Percentiles rank a stretch among this genome's conserved stretches.
Conservation (phyloP, 1,140 invertebrate genomes). For the Drosophila athabasca region DNA sequence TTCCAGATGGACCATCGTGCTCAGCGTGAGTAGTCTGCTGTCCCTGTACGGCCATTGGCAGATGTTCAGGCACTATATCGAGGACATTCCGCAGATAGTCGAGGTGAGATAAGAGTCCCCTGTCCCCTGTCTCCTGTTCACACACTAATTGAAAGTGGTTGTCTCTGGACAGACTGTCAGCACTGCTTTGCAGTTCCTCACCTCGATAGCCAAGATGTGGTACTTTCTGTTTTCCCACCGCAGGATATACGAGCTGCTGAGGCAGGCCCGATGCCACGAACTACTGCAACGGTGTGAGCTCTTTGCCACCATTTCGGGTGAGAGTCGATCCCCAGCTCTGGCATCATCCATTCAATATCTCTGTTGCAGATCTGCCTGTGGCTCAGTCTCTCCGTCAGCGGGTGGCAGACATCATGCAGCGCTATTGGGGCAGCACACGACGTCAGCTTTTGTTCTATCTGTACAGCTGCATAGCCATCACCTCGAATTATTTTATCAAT, state of each 20-base stretch:
- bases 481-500: slow-evolving; percentile 60
- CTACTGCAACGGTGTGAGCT: slow-evolving; percentile 62
- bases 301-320: slow-evolving; percentile 56
- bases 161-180: slow-evolving; percentile 49
- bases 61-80: slow-evolving; percentile 47
- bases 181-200: slow-evolving; percentile 61
- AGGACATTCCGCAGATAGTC: slow-evolving; percentile 56
- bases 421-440: slow-evolving; percentile 58
- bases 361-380: slow-evolving; percentile 46
- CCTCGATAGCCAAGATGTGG: slow-evolving; percentile 66
- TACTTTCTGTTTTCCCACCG: slow-evolving; percentile 61
- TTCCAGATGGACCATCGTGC: slow-evolving; percentile 57
- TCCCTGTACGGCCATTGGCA: slow-evolving; percentile 72
- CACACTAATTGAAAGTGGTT: not conserved
- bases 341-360: too few relatives aligned
- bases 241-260: slow-evolving; percentile 49
- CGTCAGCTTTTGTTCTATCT: slow-evolving; percentile 67
- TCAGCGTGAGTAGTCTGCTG: slow-evolving; percentile 43
- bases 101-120: slow-evolving; percentile 27
- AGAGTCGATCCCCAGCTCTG: too few relatives aligned
- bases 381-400: slow-evolving; percentile 26
- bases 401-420: slow-evolving; percentile 52
- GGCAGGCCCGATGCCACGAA: slow-evolving; percentile 52
- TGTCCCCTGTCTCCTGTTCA: not conserved
- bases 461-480: slow-evolving; percentile 42